Evolutionary conservation across 2,888 invertebrate species (phyloP).

Genomic region (Rhingia campestris): DNA sequence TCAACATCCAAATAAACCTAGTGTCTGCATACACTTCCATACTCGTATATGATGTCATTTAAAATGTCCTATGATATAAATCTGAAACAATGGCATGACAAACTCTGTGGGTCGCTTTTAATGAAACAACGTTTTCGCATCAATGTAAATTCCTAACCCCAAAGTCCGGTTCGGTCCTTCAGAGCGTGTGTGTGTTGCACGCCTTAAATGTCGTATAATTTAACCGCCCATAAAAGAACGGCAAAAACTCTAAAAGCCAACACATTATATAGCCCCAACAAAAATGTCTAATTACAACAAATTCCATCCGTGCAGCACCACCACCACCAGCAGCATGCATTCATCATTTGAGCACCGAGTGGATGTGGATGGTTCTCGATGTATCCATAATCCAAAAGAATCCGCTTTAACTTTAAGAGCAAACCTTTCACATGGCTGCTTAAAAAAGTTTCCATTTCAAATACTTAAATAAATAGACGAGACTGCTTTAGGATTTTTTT

Average conservation of each 20-base stretch:
- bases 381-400: slow-evolving; percentile 27
- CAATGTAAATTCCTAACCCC: no score
- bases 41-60: no score
- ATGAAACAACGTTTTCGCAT: no score
- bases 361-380: background rate
- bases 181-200: no score
- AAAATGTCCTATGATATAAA: no score
- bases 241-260: background rate
- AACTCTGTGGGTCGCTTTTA: no score
- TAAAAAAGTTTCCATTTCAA: slow-evolving; percentile 31
- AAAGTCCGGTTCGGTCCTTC: no score
- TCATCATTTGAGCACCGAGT: background rate
- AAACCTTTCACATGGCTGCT: slow-evolving; percentile 12
- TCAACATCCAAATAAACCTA: no score
- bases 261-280: background rate
- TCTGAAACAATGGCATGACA: no score
- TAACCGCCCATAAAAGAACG: background rate
- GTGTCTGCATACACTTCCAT: no score
- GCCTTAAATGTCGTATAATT: background rate
- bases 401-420: slow-evolving; percentile 17
- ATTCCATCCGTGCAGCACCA: slow-evolving; percentile 2
- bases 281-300: slow-evolving; percentile 17
- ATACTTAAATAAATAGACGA: slow-evolving; percentile 37
- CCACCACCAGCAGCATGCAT: background rate
- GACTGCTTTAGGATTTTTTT: slow-evolving; percentile 20